These are phyloP conservation scores for Cyclura pinguis DNA, from an alignment of 2,797 vertebrate species.

Conservation along the genomic window DNA sequence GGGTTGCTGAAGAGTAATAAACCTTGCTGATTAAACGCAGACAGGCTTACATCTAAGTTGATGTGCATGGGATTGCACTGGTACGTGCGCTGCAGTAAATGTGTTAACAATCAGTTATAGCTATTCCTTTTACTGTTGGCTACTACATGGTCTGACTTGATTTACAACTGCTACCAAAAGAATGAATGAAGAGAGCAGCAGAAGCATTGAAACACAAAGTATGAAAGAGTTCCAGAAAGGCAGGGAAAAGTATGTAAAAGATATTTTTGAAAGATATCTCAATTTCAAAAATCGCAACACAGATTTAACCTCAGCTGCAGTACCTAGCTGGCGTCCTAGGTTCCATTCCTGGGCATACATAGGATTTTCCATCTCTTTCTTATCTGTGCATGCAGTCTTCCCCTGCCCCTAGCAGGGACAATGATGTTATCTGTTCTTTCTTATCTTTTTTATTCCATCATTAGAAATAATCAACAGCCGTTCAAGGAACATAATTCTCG, in stretches of 20 bases:
- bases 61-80: background rate
- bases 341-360: background rate
- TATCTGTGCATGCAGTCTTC: background rate
- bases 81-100: constrained; percentile 38
- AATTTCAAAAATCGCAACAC: background rate
- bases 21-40: background rate
- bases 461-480: background rate
- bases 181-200: constrained; percentile 33
- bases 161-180: constrained; percentile 19
- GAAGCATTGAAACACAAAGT: constrained; percentile 50
- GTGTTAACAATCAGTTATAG: background rate
- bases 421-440: background rate
- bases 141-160: background rate
- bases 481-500: background rate
- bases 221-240: constrained; percentile 50
- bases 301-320: background rate
- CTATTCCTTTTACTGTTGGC: background rate
- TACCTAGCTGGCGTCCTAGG: background rate
- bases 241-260: constrained; percentile 57
- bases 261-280: constrained; percentile 27
- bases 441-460: background rate
- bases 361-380: background rate
- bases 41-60: background rate
- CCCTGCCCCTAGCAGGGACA: background rate
- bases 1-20: background rate